Conservation (phyloP, 2,113 vertebrate genomes). For the Girardinichthys multiradiatus region DNA sequence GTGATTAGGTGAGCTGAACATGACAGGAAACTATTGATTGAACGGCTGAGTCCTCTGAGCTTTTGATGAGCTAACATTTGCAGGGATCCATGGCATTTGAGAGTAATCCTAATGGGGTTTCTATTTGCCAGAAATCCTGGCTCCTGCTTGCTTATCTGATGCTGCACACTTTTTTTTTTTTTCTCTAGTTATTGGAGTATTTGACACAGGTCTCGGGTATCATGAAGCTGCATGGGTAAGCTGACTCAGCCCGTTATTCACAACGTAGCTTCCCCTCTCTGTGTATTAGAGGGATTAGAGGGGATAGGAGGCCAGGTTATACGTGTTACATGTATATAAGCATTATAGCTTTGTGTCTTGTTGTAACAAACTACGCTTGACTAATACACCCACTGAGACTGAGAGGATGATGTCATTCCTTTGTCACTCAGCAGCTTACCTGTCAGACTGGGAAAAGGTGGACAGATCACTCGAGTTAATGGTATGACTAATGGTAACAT, state of each 20-base stretch:
- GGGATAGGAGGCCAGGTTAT: not conserved
- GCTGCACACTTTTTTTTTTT: constrained; percentile 60
- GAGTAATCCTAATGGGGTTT: constrained; percentile 62
- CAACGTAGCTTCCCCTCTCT: constrained; percentile 32
- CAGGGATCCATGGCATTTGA: constrained; percentile 67
- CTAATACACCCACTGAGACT: constrained; percentile 23
- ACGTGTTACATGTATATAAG: constrained; percentile 12
- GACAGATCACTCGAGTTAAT: constrained; percentile 43
- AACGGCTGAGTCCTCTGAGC: constrained; percentile 49
- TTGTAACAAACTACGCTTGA: constrained; percentile 37
- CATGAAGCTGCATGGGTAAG: constrained; percentile 58
- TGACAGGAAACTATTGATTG: constrained; percentile 65
- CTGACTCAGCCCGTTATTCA: constrained; percentile 72
- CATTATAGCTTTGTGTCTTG: constrained; percentile 23
- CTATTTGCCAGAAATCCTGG: constrained; percentile 42
- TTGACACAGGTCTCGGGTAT: constrained; percentile 67
- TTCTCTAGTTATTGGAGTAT: constrained; percentile 61
- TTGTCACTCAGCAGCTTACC: constrained; percentile 54
- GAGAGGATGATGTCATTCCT: constrained; percentile 56
- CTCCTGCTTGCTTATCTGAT: constrained; percentile 65
- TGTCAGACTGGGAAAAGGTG: constrained; percentile 21
- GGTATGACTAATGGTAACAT: constrained; percentile 50
- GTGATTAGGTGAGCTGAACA: constrained; percentile 58
- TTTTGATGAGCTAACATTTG: constrained; percentile 68
- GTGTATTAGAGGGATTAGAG: constrained; percentile 19